Conservation (phyloP, 2,888 invertebrate species). For the Acleris literana region DNA sequence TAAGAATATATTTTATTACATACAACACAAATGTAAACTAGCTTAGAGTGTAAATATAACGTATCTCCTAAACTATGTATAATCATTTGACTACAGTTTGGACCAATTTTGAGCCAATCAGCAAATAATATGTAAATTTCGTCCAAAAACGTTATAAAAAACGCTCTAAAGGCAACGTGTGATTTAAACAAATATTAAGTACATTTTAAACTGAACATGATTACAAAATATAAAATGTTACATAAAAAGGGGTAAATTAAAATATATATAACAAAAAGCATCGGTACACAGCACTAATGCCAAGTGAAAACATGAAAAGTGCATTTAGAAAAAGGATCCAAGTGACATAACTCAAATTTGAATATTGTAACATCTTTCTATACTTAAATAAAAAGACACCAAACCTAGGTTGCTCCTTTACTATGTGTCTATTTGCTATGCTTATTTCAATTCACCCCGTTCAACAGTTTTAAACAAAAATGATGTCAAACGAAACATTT, state of each 20-base stretch:
- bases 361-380: too few relatives aligned
- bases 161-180: constrained; percentile 41
- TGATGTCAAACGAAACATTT: constrained; percentile 33
- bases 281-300: too few relatives aligned
- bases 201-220: constrained; percentile 38
- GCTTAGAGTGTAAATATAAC: constrained; percentile 66
- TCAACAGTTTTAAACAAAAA: constrained; percentile 25
- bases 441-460: background rate
- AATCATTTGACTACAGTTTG: constrained; percentile 46
- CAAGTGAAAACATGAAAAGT: too few relatives aligned
- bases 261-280: too few relatives aligned
- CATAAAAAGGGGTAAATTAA: background rate
- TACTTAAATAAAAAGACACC: too few relatives aligned
- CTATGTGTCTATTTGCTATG: too few relatives aligned
- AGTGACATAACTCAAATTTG: too few relatives aligned
- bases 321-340: too few relatives aligned
- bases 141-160: constrained; percentile 26
- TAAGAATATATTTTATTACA: constrained; percentile 75
- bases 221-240: constrained; percentile 36
- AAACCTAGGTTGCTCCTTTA: too few relatives aligned
- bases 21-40: constrained; percentile 71
- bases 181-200: constrained; percentile 42
- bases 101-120: constrained; percentile 44
- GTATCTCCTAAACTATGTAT: constrained; percentile 52
- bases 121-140: constrained; percentile 37